A percentile compares a stretch with the other conserved stretches of the same genome.
Conservation (phyloP, 2,888 invertebrate species). For the Macaria notata region DNA sequence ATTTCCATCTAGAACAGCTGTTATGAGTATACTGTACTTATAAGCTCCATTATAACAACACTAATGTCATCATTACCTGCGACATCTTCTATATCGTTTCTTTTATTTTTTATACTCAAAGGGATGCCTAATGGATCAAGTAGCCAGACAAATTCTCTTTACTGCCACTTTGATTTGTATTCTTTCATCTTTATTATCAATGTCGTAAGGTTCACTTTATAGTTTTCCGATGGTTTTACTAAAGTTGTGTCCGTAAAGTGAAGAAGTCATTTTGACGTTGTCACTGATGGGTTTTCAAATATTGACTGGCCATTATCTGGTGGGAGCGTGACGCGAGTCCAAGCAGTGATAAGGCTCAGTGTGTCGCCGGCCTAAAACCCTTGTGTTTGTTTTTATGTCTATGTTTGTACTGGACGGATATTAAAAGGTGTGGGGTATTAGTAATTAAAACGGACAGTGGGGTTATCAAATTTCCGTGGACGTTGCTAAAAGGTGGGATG, state of each 20-base stretch:
- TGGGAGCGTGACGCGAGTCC: conserved; percentile 60
- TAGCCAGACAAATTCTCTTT: conserved; percentile 40
- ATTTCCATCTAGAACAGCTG: background rate
- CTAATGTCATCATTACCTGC: conserved; percentile 49
- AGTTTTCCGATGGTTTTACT: conserved; percentile 22
- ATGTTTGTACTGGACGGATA: conserved; percentile 59
- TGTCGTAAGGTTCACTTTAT: conserved; percentile 35
- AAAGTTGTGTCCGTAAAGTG: conserved; percentile 61
- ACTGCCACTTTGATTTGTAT: conserved; percentile 13
- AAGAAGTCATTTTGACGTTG: conserved; percentile 71
- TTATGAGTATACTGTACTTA: conserved; percentile 33
- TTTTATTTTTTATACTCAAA: conserved; percentile 62
- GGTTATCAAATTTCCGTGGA: conserved; percentile 40
- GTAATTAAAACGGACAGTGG: conserved; percentile 60
- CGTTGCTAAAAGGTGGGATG: conserved; percentile 24
- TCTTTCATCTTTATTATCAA: conserved; percentile 38
- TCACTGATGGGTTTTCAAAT: conserved; percentile 78
- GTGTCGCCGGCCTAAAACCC: conserved; percentile 62
- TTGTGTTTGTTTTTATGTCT: conserved; percentile 65
- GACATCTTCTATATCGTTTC: conserved; percentile 48
- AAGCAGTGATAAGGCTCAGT: conserved; percentile 60
- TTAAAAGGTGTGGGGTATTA: conserved; percentile 61
- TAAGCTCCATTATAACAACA: conserved; percentile 43
- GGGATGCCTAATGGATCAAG: conserved; percentile 64
- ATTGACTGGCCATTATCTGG: conserved; percentile 77